Evolutionary conservation across 2,888 invertebrate genomes (phyloP).

Genomic region (Nymphalis c-album): DNA sequence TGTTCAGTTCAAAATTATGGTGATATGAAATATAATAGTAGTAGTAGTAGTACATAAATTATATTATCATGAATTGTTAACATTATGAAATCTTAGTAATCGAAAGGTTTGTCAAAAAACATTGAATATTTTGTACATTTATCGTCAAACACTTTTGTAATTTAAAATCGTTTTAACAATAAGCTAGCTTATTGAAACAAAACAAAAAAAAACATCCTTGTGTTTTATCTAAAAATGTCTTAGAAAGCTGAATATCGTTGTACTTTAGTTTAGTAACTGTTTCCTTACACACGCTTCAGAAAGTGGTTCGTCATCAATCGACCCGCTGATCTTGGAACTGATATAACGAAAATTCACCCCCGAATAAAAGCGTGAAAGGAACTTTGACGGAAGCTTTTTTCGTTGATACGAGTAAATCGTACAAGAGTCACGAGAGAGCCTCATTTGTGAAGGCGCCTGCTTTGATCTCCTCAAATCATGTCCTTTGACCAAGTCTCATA

Average conservation of each 20-base stretch:
- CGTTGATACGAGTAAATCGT: slow-evolving; percentile 37
- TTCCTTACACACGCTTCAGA: slow-evolving; percentile 26
- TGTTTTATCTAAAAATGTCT: not conserved
- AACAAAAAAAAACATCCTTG: too few species aligned
- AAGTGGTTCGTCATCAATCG: slow-evolving; percentile 46
- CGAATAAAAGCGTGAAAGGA: slow-evolving; percentile 42
- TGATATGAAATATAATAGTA: not conserved
- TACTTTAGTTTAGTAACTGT: too few species aligned
- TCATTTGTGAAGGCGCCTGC: slow-evolving; percentile 35
- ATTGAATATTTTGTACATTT: too few species aligned
- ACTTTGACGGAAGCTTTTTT: slow-evolving; percentile 39
- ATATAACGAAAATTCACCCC: slow-evolving; percentile 39
- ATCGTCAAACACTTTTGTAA: too few species aligned
- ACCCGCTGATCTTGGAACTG: slow-evolving; percentile 37
- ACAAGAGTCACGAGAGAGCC: slow-evolving; percentile 40
- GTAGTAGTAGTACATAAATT: too few species aligned
- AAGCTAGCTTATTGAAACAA: too few species aligned
- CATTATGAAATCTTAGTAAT: too few species aligned
- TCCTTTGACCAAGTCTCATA: slow-evolving; percentile 16
- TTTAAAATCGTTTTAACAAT: too few species aligned
- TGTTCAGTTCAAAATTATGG: not conserved
- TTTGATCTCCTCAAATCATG: slow-evolving; percentile 29
- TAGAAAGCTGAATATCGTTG: slow-evolving; percentile 3
- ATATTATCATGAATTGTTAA: too few species aligned
- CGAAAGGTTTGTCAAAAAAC: too few species aligned